These are phyloP conservation scores for Eulemur coronatus DNA, from an alignment of 2,797 vertebrate species.

Conservation along the genomic window DNA sequence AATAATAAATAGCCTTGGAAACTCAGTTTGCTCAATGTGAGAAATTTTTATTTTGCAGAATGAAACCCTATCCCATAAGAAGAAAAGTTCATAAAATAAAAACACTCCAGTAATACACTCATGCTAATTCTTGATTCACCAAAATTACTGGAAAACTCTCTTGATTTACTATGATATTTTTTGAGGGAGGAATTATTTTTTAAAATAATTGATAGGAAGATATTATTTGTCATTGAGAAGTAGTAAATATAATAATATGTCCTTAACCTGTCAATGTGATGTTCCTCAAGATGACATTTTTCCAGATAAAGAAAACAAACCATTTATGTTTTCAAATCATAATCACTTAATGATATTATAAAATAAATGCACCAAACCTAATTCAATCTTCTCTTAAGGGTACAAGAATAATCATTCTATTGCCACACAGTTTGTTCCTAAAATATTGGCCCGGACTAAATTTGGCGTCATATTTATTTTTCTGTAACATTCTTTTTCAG, in stretches of 20 bases:
- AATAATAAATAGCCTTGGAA: background rate
- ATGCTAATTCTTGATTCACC: background rate
- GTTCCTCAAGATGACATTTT: background rate
- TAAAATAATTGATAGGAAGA: background rate
- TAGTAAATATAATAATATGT: background rate
- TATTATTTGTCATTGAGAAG: background rate
- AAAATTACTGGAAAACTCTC: background rate
- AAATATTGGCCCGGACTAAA: conserved; percentile 7
- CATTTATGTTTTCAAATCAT: background rate
- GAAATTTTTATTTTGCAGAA: conserved; percentile 30
- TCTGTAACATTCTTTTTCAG: background rate
- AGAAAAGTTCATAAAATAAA: conserved; percentile 24
- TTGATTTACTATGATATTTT: background rate
- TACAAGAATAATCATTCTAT: background rate
- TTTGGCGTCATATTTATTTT: background rate
- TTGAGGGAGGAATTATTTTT: background rate
- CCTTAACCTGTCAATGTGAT: background rate
- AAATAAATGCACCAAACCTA: conserved; percentile 35
- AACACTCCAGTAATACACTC: background rate
- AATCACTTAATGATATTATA: background rate
- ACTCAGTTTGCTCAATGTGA: background rate
- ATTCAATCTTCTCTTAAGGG: conserved; percentile 32
- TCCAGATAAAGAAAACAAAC: conserved; percentile 17
- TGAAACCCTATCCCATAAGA: background rate
- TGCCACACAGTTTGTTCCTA: background rate